Evolutionary conservation across 1,140 invertebrate species (phyloP), one percentile per base, ranked within the genome.

Genomic region (Drosophila yakuba): DNA sequence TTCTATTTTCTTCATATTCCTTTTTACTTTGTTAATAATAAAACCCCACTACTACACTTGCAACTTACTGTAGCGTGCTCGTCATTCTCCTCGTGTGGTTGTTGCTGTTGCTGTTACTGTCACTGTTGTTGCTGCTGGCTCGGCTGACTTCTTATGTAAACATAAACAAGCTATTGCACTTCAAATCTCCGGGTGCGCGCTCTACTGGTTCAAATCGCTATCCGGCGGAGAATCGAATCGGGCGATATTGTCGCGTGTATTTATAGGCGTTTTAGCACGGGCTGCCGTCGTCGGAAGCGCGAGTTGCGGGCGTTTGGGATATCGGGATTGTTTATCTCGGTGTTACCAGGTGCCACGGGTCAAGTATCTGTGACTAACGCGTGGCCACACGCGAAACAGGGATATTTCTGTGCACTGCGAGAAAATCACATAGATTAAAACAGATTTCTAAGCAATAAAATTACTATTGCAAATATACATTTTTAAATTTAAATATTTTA

Each of bases 51-150:
- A 69, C 66, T 43, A 69, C 66, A 35, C 23, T 23, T 17, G 25
- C 64, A 47, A 86, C 83, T 88, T 83, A 88, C 83, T 77, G 72
- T 66, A 88, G 84, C 56, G 78, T 76, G 79, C 36, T 89, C 44
- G 83, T 60, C 83, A 88, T 88, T 59, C 59, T 61, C 8, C 23
- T 61, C n/a, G 68, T 60, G 69, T 71, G 61, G 48, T 74, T 72
- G 45, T 78, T 81, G 50, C 23, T 56, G 43, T 17, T 20, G 2
- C 20, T 72, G 45, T 78, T 81, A 45, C 28, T 56, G 45, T 17
- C 2, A 20, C 20, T 20, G 20, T 20, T 20, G 20, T 2, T 56
- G 45, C n/a, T 64, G 50, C 15, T 78, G 69, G 38, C 41, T 48
- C 8, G 43, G 55, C 39, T 78, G 64, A 25, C 54, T 73, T 81